Base-by-base conservation (phyloP, 2,797 vertebrate species). In the Lagodon rhomboides region DNA sequence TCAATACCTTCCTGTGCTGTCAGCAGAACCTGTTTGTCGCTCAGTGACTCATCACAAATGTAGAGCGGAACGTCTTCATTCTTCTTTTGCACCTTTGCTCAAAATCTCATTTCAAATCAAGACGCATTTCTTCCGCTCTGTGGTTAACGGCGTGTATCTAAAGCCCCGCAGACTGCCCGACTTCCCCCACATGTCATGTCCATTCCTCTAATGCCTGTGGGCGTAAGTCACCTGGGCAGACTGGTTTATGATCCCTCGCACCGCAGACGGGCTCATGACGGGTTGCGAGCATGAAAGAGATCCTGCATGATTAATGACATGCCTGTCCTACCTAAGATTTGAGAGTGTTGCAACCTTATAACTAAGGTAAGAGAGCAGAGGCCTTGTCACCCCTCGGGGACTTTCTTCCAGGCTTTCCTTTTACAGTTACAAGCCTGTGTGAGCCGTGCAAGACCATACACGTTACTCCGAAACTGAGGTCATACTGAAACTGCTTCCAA, bases 221-320 rank as follows among this genome's bases (percentile, higher is more conserved):
- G 66, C 3, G 8, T 53, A n/a, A 75, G 73, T 85, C 85, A 94
- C 76, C 94, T 91, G 88, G 92, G 82, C 89, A 30, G 85, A 94
- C 95, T 87, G 92, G 95, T 95, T 95, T 89, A 62, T 13, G 65
- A 75, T 68, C 58, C 69, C 10, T 73, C 12, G 2, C 55, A 23
- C 51, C 20, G 18, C 58, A 86, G 60, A 84, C 55, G 0, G 49
- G 68, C 63, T 68, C 1, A 12, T 80, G 67, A 82, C 65, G 75
- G n/a, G 51, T 41, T 60, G 18, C n/a, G 6, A 59, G 43, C 60
- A 73, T 83, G 69, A 89, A 85, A 89, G 80, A 75, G 34, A 73
- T 76, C 58, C 64, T 22, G 61, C 30, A 30, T 85, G 75, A 83
- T 50, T 90, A 74, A 88, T 80, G 65, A 86, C 85, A 84, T 55